These are phyloP conservation scores for Gonatopus flavifemur DNA, from an alignment of 1,140 invertebrate species.

Conservation along the genomic window DNA sequence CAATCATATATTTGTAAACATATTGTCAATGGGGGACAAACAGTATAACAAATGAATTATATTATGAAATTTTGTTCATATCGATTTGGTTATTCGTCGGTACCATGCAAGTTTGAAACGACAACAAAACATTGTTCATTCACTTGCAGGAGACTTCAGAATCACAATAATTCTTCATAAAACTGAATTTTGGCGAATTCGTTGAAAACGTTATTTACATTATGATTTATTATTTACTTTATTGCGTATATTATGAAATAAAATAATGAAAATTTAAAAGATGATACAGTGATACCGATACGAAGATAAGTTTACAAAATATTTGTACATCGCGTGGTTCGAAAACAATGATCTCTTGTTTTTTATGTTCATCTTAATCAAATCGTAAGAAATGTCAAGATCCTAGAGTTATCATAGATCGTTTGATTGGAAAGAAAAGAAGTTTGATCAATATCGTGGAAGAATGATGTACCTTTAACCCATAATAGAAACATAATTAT, in stretches of 20 bases:
- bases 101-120: background rate
- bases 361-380: background rate
- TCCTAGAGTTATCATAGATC: conserved; percentile 1
- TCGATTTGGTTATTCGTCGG: conserved; percentile 15
- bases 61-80: conserved; percentile 43
- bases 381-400: background rate
- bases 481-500: conserved; percentile 4
- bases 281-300: background rate
- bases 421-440: conserved; percentile 2
- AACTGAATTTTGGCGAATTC: conserved; percentile 17
- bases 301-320: conserved; percentile 9
- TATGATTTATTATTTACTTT: conserved; percentile 13
- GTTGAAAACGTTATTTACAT: conserved; percentile 14
- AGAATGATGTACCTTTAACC: background rate
- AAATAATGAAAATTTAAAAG: conserved; percentile 12
- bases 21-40: conserved; percentile 54
- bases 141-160: conserved; percentile 12
- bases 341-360: background rate
- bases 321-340: background rate
- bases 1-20: conserved; percentile 55
- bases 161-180: conserved; percentile 16
- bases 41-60: conserved; percentile 54
- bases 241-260: conserved; percentile 15
- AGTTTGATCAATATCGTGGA: background rate
- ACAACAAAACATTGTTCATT: background rate